Base-by-base conservation (phyloP, 23 tunicate genomes). In the Ascidia mentula region DNA sequence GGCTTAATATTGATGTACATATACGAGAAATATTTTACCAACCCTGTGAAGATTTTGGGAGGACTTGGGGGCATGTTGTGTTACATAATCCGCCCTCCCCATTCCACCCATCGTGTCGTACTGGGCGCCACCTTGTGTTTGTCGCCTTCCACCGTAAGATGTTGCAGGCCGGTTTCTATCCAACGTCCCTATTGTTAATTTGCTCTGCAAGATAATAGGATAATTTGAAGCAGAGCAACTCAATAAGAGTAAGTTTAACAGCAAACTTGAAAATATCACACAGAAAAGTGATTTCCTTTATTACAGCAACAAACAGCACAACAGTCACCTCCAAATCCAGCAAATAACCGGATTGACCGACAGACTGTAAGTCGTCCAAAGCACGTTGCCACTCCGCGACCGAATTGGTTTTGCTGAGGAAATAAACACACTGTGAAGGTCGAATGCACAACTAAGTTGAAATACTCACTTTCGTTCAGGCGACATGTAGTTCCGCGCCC, bases 301-400 rank as follows among this genome's bases (percentile, higher is more conserved):
- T n/a, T n/a, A n/a, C n/a, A n/a, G n/a, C n/a, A n/a, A n/a, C n/a
- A n/a, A n/a, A n/a, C n/a, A n/a, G n/a, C n/a, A n/a, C n/a, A n/a
- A n/a, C n/a, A 26, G 13, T 82, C 42, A 93, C 98, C 82, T 93
- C 98, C 18, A 93, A 60, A 69, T 93, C 98, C 40, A 71, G 76
- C 38, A 93, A 32, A 38, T 77, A 83, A 15, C 80, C 89, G 3
- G 80, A 77, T 59, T 93, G 93, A 0, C 98, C 98, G 38, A 93
- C 98, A 28, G 98, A 93, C 45, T 93, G 89, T 34, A 93, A 69
- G 84, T 84, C 98, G 18, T 87, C 87, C 38, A 93, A 32, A 2
- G 98, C 98, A 26, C 86, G 76, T 70, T 93, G 93, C 93, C 93
- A 88, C 32, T 93, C 98, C 0, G 85, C 85, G 31, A 74, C 36